These are phyloP conservation scores for Myocastor coypus DNA, from an alignment of 2,113 vertebrate species.

Conservation along the genomic window DNA sequence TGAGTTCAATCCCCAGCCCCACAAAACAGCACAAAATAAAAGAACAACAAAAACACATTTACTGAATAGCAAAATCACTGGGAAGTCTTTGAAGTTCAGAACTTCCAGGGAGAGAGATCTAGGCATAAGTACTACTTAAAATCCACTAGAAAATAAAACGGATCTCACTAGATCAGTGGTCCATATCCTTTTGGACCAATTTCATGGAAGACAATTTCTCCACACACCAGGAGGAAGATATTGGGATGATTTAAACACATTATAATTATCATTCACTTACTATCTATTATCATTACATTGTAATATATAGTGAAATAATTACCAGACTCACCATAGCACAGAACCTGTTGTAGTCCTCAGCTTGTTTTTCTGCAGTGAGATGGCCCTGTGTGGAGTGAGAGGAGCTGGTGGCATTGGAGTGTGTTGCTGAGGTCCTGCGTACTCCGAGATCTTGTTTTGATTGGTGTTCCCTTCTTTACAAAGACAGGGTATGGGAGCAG, in stretches of 20 bases:
- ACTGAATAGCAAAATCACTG: not conserved
- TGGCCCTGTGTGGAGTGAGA: not conserved
- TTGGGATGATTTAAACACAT: not conserved
- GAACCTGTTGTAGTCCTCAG: not conserved
- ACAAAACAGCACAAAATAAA: too few species aligned
- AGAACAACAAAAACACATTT: not conserved
- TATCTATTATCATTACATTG: not conserved
- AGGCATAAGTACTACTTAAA: not conserved
- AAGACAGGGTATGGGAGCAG: not conserved
- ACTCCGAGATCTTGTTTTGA: not conserved
- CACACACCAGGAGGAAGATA: not conserved
- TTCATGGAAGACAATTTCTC: not conserved
- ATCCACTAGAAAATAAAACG: not conserved
- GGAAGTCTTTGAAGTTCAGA: not conserved
- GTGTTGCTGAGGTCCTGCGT: not conserved
- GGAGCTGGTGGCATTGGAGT: not conserved
- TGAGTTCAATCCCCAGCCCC: too few species aligned
- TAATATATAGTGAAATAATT: not conserved
- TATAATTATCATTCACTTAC: not conserved
- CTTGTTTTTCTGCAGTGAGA: not conserved
- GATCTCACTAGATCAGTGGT: not conserved
- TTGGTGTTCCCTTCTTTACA: not conserved
- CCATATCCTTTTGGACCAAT: not conserved
- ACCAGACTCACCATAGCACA: not conserved
- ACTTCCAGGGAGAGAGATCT: not conserved